Base-by-base conservation (phyloP, 2,888 invertebrate species). In the Petrolisthes manimaculis region DNA sequence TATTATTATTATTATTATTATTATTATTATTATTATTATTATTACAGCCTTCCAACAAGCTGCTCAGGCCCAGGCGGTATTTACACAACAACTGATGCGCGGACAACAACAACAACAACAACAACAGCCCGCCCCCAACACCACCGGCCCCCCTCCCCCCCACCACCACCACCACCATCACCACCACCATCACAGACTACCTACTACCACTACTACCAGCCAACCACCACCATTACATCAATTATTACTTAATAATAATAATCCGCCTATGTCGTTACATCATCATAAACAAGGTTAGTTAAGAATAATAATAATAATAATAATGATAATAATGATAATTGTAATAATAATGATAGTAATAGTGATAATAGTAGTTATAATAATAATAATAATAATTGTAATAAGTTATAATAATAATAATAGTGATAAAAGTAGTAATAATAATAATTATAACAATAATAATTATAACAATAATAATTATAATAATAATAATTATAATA, bases 201-300 rank as follows among this genome's bases (percentile, higher is more conserved):
- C 88, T 37, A 88, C 55, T 74, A 71, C 88, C 88, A 88, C 74
- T 37, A 75, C 88, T 61, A 55, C 80, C 61, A 18, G 3, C 61
- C 81, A 54, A 37, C 79, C 88, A 67, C 81, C 53, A 51, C 79
- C 88, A 67, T 84, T 88, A 54, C 88, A 88, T 24, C 88, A 88
- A 61, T 75, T 88, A 71, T 84, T 88, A 80, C 84, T 88, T 84
- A 88, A 88, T 80, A 88, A 88, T 74, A 88, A 88, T 53, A 84
- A 84, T 81, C 88, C 88, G 74, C 81, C 81, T 75, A 84, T 81
- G 24, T 88, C 84, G 24, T 24, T 84, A 21, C 88, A 88, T 54
- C 88, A 86, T 69, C 88, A 88, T 81, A 88, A 88, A 77, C 84
- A 69, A 88, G 88, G 88, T 84, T 37, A 37, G 37, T 37, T 37